Evolutionary conservation across 2,113 vertebrate genomes (phyloP).

Genomic region (Vidua macroura): DNA sequence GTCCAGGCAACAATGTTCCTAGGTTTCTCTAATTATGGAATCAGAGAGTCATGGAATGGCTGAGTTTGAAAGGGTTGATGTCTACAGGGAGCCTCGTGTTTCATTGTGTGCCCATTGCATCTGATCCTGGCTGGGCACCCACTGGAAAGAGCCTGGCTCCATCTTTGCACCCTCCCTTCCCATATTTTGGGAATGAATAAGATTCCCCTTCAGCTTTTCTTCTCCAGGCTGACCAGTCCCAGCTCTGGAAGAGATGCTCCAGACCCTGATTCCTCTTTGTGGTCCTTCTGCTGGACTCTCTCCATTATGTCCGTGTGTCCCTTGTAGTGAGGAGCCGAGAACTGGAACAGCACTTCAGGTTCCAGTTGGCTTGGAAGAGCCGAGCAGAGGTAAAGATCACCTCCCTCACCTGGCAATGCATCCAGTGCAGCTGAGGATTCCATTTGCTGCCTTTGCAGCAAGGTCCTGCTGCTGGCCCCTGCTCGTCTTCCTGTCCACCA

Average conservation of each 20-base stretch:
- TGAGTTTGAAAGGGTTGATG: not conserved
- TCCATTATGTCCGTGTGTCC: accelerated
- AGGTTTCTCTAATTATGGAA: not conserved
- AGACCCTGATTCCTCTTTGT: not conserved
- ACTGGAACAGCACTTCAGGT: not conserved
- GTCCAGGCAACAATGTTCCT: not conserved
- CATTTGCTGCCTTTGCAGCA: not conserved
- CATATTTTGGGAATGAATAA: not conserved
- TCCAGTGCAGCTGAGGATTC: not conserved
- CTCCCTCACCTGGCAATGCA: not conserved
- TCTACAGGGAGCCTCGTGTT: not conserved
- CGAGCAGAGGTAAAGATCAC: not conserved
- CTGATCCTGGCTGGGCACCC: not conserved
- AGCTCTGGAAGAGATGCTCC: not conserved
- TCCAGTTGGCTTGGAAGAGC: not conserved
- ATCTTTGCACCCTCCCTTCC: not conserved
- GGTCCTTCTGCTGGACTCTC: not conserved
- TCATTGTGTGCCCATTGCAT: not conserved
- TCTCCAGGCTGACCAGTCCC: not conserved
- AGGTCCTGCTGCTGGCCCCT: not conserved
- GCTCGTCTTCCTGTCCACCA: not conserved
- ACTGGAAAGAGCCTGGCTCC: not conserved
- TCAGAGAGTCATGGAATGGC: not conserved
- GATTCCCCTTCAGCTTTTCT: not conserved
- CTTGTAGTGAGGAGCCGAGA: not conserved